These are phyloP conservation scores for Peromyscus nudipes DNA, from an alignment of 2,797 vertebrate genomes.

Conservation along the genomic window DNA sequence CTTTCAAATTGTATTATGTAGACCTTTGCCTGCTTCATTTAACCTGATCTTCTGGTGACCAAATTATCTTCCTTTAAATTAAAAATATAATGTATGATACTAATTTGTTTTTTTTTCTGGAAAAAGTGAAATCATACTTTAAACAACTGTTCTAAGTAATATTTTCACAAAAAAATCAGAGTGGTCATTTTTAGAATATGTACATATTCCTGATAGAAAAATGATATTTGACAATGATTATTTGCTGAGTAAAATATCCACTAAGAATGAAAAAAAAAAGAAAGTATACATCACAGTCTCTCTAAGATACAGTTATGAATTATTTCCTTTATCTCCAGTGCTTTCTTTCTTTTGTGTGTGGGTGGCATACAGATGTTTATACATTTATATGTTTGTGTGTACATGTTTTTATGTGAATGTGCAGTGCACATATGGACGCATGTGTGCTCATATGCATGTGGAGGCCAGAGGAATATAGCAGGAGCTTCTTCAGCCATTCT, in stretches of 20 bases:
- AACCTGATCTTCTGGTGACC: not conserved
- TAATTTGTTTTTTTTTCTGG: not conserved
- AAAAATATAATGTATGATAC: not conserved
- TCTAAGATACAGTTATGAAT: not conserved
- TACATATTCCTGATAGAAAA: not conserved
- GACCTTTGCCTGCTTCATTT: not conserved
- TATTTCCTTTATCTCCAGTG: not conserved
- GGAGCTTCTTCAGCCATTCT: not conserved
- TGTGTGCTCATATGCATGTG: not conserved
- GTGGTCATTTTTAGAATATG: slow-evolving; percentile 13
- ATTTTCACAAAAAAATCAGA: not conserved
- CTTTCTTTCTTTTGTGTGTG: not conserved
- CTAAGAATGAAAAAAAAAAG: not conserved
- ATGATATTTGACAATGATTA: not conserved
- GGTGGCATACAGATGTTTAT: not conserved
- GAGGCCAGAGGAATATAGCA: not conserved
- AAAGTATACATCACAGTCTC: not conserved
- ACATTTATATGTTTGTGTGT: not conserved
- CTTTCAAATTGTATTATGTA: not conserved
- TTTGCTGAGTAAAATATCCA: not conserved
- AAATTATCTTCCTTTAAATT: slow-evolving; percentile 21
- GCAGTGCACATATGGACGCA: not conserved
- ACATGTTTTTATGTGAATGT: not conserved
- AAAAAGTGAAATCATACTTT: slow-evolving; percentile 7
- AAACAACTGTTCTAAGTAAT: not conserved